Percentiles rank a stretch among this genome's conserved stretches.
Evolutionary conservation across 2,113 vertebrate genomes (phyloP).

Genomic region (Raja brachyura): DNA sequence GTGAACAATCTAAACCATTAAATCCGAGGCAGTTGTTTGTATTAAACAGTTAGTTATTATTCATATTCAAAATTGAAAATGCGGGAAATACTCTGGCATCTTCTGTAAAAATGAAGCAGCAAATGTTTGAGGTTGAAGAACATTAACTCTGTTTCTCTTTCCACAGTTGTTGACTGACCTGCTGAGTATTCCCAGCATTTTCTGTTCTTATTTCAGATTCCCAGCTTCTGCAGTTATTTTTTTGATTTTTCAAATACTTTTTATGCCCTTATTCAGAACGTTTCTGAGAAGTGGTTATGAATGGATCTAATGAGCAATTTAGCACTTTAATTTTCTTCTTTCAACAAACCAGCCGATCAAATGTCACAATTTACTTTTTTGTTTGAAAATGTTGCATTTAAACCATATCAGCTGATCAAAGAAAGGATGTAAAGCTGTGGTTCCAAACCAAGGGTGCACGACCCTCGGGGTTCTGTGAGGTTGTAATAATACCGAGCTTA

Average conservation of each 20-base stretch:
- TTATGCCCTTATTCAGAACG: conserved; percentile 16
- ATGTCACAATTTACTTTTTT: not conserved
- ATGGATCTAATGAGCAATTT: conserved; percentile 19
- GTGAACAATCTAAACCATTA: not conserved
- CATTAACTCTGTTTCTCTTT: no score
- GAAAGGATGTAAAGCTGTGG: not conserved
- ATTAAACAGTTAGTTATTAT: not conserved
- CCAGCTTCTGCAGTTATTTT: no score
- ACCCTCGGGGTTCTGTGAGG: no score
- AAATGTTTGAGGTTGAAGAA: no score
- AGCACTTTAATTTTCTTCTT: conserved; percentile 10
- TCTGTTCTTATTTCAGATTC: no score
- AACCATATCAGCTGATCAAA: not conserved
- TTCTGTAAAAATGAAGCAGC: no score
- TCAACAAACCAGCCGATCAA: not conserved
- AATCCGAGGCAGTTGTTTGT: not conserved
- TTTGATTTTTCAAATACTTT: not conserved
- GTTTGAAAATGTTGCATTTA: not conserved
- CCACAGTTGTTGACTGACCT: no score
- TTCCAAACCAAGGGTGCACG: no score
- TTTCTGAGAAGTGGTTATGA: conserved; percentile 27
- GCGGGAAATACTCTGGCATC: no score
- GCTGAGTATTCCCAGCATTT: no score
- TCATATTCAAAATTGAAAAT: no score
- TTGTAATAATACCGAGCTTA: no score